Evolutionary conservation across 1,140 invertebrate genomes (phyloP), one percentile per base, ranked within the genome.

Genomic region (Conus betulinus): DNA sequence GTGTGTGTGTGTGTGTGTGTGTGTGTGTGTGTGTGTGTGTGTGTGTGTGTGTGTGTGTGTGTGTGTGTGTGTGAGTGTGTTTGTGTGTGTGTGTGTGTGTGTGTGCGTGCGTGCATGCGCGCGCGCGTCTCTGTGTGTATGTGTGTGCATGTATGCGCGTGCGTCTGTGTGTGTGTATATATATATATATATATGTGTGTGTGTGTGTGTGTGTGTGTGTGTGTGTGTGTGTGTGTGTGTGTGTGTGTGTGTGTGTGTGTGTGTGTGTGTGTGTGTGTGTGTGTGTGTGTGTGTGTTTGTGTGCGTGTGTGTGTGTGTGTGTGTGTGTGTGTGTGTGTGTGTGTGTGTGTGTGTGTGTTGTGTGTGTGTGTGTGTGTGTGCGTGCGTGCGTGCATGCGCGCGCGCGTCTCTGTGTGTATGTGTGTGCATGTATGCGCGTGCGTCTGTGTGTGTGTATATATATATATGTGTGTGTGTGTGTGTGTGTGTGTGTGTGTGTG

Each of bases 341-440:
- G 78, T 79, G 78, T 20, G 78, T 79, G 78, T 79, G 78, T 79
- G 78, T 79, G 78, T 79, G 78, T 79, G 78, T 79, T 71, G 78
- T 79, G 25, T 79, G 78, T 79, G 25, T 39, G 78, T 79, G 27
- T 39, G 78, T 79, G 78, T 79, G 78, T 79, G 78, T 79, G 78
- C 39, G 78, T 79, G 78, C 23, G 78, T 79, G 25, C 23, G 78
- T 79, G 78, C 23, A 52, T 39, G 78, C 23, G 78, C 23, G 78
- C 23, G 78, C 11, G 5, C 11, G 27, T 20, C 4, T 79, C n/a
- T n/a, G n/a, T n/a, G n/a, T n/a, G n/a, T n/a, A n/a, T n/a, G n/a
- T n/a, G n/a, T n/a, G n/a, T n/a, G n/a, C n/a, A n/a, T n/a, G n/a
- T n/a, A n/a, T n/a, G n/a, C n/a, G n/a, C n/a, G n/a, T n/a, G n/a